Base-by-base conservation (phyloP, 2,113 vertebrate species). In the Cyprinodon variegatus region DNA sequence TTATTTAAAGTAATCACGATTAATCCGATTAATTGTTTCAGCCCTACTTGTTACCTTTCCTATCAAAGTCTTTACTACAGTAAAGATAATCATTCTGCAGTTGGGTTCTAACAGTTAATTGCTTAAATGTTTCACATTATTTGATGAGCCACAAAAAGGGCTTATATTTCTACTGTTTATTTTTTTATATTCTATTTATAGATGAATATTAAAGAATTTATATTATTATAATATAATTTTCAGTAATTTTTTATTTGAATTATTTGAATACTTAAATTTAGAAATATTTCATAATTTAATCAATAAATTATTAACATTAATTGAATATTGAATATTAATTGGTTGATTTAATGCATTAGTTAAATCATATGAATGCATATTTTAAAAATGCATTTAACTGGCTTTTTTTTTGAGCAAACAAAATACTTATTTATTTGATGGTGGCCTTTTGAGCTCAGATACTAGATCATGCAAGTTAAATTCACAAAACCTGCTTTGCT, bases 401-500 rank as follows among this genome's bases (percentile, higher is more conserved):
- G 29, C 29, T 29, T 29, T 29, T 29, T 29, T 29, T 29, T 29
- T 29, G 29, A 53, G 2, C 4, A 29, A 29, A 29, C 29, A 29
- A 53, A 53, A 53, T 53, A 53, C 10, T n/a, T 57, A 57, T 57
- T 57, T 7, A n/a, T 57, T n/a, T 9, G 17, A 57, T 57, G 20
- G 50, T 57, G 50, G 50, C 50, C 20, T 7, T 57, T 57, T 57
- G 20, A 57, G 50, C 50, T 20, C 3, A 10, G 7, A 57, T 17
- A 57, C 50, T 1, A 9, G 10, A 72, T 68, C 66, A 82, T 64
- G 64, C 77, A 85, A 67, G 70, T 65, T 70, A 65, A 72, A 65
- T 12, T 65, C 73, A 45, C 65, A 71, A 68, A 74, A 69, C 63
- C 74, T 66, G 76, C 72, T 82, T 88, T 77, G 76, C 65, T 74